Conservation (phyloP, 2,113 vertebrate species). For the Nanorana parkeri region DNA sequence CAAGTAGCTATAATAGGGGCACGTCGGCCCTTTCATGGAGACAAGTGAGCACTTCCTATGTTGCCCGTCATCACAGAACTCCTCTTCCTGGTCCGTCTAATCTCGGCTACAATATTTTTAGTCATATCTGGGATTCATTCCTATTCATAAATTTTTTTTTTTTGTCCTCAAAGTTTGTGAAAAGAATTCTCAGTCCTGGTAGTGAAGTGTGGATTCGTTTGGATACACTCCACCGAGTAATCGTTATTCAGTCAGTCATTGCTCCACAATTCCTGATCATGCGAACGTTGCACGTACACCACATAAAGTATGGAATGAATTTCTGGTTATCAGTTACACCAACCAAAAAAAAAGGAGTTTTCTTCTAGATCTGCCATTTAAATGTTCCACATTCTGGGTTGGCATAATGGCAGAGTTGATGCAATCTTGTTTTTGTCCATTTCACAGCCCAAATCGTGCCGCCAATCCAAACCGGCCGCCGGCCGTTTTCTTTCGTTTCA, state of each 20-base stretch:
- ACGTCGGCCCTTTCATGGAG: neutral
- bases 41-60: neutral
- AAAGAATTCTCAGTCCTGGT: too few relatives aligned
- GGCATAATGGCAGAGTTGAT: neutral
- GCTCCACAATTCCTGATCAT: neutral
- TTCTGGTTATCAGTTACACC: neutral
- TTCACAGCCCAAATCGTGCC: neutral
- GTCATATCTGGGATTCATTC: neutral
- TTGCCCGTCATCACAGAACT: neutral
- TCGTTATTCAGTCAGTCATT: neutral
- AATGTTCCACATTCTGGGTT: neutral
- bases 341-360: neutral
- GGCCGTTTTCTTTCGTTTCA: neutral
- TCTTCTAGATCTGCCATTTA: neutral
- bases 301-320: constrained; percentile 3
- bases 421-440: neutral
- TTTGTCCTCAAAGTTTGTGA: too few relatives aligned
- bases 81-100: neutral
- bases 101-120: neutral
- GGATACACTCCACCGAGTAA: too few relatives aligned
- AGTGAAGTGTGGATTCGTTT: too few relatives aligned
- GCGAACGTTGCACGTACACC: neutral
- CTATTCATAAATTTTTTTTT: neutral
- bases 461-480: neutral
- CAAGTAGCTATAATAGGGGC: neutral